phyloP scores from a whole-genome alignment of 1,140 invertebrate species.

The Periplaneta americana region DNA sequence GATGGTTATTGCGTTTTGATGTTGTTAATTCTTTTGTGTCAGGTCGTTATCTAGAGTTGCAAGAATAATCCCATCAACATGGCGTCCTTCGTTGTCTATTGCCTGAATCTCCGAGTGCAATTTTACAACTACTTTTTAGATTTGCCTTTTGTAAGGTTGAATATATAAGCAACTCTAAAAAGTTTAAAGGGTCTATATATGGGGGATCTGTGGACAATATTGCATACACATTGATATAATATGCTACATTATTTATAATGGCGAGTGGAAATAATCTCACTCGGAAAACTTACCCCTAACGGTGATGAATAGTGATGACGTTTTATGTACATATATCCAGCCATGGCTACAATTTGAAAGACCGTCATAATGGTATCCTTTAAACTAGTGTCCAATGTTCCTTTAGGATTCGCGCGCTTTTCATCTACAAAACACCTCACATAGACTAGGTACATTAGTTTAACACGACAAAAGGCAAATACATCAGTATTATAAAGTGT shows the following conservation, averaged over 20 bases:
- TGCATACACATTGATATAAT: not conserved
- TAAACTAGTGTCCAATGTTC: not conserved
- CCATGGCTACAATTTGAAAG: not conserved
- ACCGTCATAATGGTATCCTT: not conserved
- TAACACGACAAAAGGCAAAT: not conserved
- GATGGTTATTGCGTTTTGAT: not conserved
- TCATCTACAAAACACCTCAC: not conserved
- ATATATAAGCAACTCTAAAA: not conserved
- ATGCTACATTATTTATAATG: not conserved
- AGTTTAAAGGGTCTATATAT: not conserved
- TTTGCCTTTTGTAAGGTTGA: not conserved
- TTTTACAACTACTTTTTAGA: not conserved
- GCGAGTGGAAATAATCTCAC: not conserved
- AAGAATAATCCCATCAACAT: not conserved
- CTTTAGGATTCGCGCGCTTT: not conserved
- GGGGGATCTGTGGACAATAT: not conserved
- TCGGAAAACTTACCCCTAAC: not conserved
- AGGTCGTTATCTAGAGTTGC: constrained; percentile 11
- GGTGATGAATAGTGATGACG: not conserved
- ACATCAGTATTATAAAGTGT: not conserved
- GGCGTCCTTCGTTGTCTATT: not conserved
- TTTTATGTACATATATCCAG: not conserved
- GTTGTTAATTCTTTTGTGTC: not conserved
- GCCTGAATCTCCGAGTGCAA: not conserved
- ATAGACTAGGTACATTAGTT: not conserved